Evolutionary conservation across 2,888 invertebrate species (phyloP).

Genomic region (Oeneis ivallda): DNA sequence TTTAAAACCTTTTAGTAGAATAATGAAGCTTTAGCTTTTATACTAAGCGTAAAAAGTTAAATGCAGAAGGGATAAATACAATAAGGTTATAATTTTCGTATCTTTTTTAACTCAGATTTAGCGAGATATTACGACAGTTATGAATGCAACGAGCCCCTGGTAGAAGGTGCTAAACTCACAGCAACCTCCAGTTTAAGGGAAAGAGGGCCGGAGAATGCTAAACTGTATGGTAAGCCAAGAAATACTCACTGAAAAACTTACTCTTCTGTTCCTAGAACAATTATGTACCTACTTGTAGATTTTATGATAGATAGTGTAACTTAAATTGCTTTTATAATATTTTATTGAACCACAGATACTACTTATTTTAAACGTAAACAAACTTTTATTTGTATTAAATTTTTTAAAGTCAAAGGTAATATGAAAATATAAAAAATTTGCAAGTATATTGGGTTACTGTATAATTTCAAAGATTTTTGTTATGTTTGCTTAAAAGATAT

Average conservation of each 20-base stretch:
- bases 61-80: neutral
- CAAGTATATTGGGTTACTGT: neutral
- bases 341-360: neutral
- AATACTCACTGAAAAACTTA: neutral
- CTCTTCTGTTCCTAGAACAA: neutral
- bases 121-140: conserved; percentile 74
- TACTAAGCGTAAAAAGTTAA: neutral
- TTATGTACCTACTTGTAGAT: conserved; percentile 6
- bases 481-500: neutral
- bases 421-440: neutral
- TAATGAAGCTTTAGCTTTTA: neutral
- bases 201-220: conserved; percentile 92
- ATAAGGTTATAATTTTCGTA: conserved; percentile 4
- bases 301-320: neutral
- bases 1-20: neutral
- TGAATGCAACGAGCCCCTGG: conserved; percentile 90
- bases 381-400: neutral
- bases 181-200: conserved; percentile 91
- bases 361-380: neutral
- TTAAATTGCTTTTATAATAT: neutral
- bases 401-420: too few relatives aligned
- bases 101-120: conserved; percentile 50
- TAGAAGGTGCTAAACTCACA: conserved; percentile 86
- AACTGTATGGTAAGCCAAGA: conserved; percentile 88
- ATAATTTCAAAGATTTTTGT: neutral